These are phyloP conservation scores for Nerophis ophidion DNA, from an alignment of 2,113 vertebrate species.

Conservation along the genomic window DNA sequence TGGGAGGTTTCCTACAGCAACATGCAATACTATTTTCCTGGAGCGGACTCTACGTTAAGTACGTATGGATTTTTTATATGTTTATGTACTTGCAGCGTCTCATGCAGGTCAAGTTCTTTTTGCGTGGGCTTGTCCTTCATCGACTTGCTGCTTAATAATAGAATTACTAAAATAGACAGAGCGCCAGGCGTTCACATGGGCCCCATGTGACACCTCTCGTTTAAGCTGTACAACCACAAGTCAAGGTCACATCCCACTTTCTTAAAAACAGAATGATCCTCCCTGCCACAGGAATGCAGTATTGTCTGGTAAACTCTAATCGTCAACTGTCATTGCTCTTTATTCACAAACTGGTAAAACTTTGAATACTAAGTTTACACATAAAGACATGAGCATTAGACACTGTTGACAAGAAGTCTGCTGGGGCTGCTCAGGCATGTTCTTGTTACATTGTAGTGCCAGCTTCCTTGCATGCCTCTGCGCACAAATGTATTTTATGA, in stretches of 20 bases:
- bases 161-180: constrained; percentile 27
- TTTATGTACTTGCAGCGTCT: constrained; percentile 30
- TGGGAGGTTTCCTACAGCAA: constrained; percentile 13
- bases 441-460: not conserved
- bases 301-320: not conserved
- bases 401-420: constrained; percentile 10
- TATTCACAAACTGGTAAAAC: not conserved
- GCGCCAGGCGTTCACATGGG: constrained; percentile 10
- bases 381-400: constrained; percentile 9
- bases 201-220: constrained; percentile 38
- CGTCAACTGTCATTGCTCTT: not conserved
- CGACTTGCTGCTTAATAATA: constrained; percentile 37
- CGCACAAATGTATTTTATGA: constrained; percentile 29
- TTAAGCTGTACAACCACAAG: constrained; percentile 8
- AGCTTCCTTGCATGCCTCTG: constrained; percentile 16
- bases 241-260: not conserved
- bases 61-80: not conserved
- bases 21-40: constrained; percentile 9
- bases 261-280: constrained; percentile 5
- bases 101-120: constrained; percentile 23
- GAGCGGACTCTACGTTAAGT: not conserved
- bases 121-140: constrained; percentile 12
- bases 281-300: not conserved
- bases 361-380: not conserved
- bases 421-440: constrained; percentile 14